A percentile compares a stretch with the other conserved stretches of the same genome.
Conservation (phyloP, 2,797 vertebrate genomes). For the Lemur catta region DNA sequence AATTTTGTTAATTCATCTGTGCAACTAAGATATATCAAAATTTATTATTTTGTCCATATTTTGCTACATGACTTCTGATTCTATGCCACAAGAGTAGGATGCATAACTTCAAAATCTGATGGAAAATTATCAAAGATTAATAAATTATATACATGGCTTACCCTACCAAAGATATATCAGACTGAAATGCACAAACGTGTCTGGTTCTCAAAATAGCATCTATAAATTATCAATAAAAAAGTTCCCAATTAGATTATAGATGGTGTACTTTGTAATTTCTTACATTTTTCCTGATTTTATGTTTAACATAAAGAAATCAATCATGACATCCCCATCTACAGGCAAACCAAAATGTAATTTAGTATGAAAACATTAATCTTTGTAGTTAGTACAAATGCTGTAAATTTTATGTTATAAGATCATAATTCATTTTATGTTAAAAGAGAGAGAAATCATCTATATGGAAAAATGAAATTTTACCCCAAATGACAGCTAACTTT, state of each 20-base stretch:
- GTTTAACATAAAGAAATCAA: conserved; percentile 58
- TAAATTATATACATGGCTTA: conserved; percentile 11
- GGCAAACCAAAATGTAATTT: conserved; percentile 46
- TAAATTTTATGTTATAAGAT: conserved; percentile 45
- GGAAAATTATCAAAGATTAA: conserved; percentile 27
- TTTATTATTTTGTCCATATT: not conserved
- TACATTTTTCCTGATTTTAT: conserved; percentile 49
- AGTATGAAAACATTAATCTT: conserved; percentile 52
- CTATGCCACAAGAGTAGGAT: not conserved
- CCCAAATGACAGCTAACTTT: not conserved
- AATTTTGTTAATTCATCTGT: not conserved
- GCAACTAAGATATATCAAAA: not conserved
- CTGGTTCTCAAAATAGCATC: not conserved
- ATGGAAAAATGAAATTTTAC: conserved; percentile 49
- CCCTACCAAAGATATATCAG: not conserved
- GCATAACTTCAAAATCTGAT: not conserved
- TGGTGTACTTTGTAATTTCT: conserved; percentile 47
- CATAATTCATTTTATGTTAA: conserved; percentile 43
- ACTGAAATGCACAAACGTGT: not conserved
- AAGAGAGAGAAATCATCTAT: conserved; percentile 8
- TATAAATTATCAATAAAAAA: conserved; percentile 51
- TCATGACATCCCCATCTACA: not conserved
- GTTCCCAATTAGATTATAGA: conserved; percentile 26
- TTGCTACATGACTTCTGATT: not conserved
- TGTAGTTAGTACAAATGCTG: conserved; percentile 36